Evolutionary conservation across 2,113 vertebrate species (phyloP), one percentile per base, ranked within the genome.

Genomic region (Siniperca knerii): DNA sequence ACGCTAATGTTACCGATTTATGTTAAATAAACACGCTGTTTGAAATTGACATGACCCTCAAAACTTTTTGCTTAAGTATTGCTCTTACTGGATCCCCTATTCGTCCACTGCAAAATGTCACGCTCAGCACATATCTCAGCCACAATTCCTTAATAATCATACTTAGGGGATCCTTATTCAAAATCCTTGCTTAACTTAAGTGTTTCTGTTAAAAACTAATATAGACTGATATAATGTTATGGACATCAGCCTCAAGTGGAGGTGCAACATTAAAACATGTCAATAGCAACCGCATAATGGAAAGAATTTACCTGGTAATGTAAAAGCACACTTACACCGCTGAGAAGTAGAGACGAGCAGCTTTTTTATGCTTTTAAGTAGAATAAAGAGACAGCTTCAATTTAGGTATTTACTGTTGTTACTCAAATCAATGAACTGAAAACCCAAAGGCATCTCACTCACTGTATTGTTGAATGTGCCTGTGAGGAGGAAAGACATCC

Each of bases 401-500:
- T 76, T 68, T 61, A 57, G 8, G 46, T 85, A 42, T 71, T 76
- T 80, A 21, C 57, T 67, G 66, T 77, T 70, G 60, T 76, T 54
- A 40, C 46, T 75, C 37, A 85, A 67, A 44, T 83, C 65, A 72
- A 29, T 58, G 23, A 52, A 64, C 2, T 58, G 64, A 81, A 68
- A 82, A 74, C 42, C 70, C 23, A 70, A 65, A 71, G 61, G 58
- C 37, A 11, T 79, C 48, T 83, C 57, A 29, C n/a, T 58, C 74
- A 48, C 5, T 61, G 58, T 58, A 29, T 33, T 80, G 64, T 67
- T 62, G 71, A 44, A 46, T 82, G 61, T 46, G 60, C 42, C 68
- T 4, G 54, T 55, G 23, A 85, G 57, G 69, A 78, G 55, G 79
- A 77, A 72, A 79, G 64, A 86, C 75, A 75, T 79, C 75, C 80